phyloP scores from a whole-genome alignment of 2,888 invertebrate genomes.

The Entomobrya proxima region DNA sequence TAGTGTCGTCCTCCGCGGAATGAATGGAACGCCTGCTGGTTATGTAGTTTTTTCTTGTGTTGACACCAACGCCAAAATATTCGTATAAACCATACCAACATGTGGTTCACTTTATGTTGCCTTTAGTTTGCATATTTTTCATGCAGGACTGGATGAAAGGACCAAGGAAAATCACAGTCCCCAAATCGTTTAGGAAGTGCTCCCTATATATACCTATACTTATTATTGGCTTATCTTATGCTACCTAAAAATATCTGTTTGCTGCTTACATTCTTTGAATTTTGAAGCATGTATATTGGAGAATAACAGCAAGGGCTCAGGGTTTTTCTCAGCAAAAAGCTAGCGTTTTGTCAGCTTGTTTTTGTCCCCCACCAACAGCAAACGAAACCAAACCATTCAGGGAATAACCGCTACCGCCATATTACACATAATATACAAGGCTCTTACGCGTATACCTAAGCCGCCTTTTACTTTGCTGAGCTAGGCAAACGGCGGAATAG shows the following conservation, averaged over 20 bases:
- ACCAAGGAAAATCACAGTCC: constrained; percentile 13
- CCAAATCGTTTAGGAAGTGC: not conserved
- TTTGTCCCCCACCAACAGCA: constrained; percentile 9
- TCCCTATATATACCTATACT: too few species aligned
- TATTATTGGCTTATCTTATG: too few species aligned
- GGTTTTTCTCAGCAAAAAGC: constrained; percentile 1
- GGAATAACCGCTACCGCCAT: not conserved
- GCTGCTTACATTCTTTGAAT: not conserved
- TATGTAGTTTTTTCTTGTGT: constrained; percentile 6
- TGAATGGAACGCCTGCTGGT: not conserved
- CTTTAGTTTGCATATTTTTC: not conserved
- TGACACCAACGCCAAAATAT: not conserved
- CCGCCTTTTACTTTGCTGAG: not conserved
- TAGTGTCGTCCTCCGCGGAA: not conserved
- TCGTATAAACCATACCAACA: constrained; percentile 39
- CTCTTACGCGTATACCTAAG: not conserved
- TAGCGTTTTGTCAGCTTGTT: constrained; percentile 48
- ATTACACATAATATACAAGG: not conserved
- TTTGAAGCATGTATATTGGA: constrained; percentile 1
- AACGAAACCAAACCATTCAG: not conserved
- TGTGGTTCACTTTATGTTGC: constrained; percentile 34
- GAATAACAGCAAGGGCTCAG: not conserved
- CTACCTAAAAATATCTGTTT: not conserved
- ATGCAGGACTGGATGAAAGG: not conserved
- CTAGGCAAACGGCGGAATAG: not conserved